Conservation (phyloP, 2,888 invertebrate genomes). For the Caradrina clavipalpis region DNA sequence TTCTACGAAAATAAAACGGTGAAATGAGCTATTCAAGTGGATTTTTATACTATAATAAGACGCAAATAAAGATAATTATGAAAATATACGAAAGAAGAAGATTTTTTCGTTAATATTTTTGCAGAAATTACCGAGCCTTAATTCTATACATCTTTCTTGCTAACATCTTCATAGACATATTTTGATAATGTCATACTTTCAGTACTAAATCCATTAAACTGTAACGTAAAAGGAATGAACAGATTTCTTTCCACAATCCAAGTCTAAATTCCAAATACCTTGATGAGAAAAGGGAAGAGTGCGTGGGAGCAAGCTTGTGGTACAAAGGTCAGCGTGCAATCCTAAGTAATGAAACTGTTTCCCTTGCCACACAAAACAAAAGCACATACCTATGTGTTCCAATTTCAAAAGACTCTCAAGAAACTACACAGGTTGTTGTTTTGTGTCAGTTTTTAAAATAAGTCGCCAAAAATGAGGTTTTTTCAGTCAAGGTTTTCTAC, state of each 20-base stretch:
- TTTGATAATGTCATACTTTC: neutral
- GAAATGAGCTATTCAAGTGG: neutral
- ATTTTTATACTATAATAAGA: too few species aligned
- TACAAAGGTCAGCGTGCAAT: constrained; percentile 17
- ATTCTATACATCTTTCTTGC: too few species aligned
- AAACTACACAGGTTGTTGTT: neutral
- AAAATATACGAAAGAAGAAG: too few species aligned
- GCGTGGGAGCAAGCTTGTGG: constrained; percentile 13
- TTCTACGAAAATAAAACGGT: constrained; percentile 5
- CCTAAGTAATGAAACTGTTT: constrained; percentile 26
- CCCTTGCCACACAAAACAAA: neutral
- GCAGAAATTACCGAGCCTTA: too few species aligned
- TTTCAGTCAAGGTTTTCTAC: neutral
- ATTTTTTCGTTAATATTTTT: neutral
- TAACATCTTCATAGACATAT: neutral
- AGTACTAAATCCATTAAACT: neutral
- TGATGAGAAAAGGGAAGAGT: neutral
- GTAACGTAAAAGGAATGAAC: neutral
- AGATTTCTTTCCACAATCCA: neutral
- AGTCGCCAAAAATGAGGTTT: neutral
- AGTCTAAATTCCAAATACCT: neutral
- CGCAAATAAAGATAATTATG: too few species aligned
- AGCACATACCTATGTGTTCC: neutral
- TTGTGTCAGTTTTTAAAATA: neutral
- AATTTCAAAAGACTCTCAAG: neutral